phyloP scores from a whole-genome alignment of 2,797 vertebrate species.

The Aeoliscus strigatus region DNA sequence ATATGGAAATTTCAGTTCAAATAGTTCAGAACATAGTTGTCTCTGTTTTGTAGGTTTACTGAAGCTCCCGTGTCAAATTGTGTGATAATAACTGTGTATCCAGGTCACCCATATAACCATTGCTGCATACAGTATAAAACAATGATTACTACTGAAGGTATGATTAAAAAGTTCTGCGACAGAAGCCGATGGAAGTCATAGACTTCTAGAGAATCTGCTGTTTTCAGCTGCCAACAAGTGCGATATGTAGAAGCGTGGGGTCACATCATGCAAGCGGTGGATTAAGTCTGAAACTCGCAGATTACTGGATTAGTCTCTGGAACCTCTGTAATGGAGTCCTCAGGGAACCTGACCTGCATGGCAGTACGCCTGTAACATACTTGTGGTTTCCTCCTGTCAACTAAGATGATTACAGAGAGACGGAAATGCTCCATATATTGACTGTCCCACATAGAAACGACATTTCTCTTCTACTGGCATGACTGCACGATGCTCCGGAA shows the following conservation, averaged over 20 bases:
- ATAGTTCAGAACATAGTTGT: too few species aligned
- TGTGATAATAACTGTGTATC: too few species aligned
- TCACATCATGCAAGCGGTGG: slow-evolving; percentile 36
- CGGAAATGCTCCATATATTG: slow-evolving; percentile 40
- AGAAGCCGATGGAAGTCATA: slow-evolving; percentile 13
- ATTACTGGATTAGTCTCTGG: slow-evolving; percentile 62
- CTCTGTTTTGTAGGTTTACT: too few species aligned
- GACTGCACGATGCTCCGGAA: not conserved
- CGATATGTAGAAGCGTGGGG: slow-evolving; percentile 17
- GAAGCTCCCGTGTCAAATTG: too few species aligned
- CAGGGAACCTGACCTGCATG: slow-evolving; percentile 28
- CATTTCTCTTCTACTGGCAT: not conserved
- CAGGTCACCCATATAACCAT: too few species aligned
- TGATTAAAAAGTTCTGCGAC: slow-evolving; percentile 4
- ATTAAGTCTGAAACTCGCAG: slow-evolving; percentile 60
- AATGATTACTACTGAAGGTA: not conserved
- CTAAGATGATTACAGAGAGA: slow-evolving; percentile 44
- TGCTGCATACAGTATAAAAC: not conserved
- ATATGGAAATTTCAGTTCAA: too few species aligned
- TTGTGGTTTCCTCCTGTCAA: slow-evolving; percentile 14
- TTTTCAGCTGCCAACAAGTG: slow-evolving; percentile 18
- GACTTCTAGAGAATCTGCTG: slow-evolving; percentile 22
- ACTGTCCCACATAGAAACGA: slow-evolving; percentile 11
- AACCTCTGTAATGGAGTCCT: slow-evolving; percentile 40
- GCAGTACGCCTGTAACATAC: not conserved